Base-by-base conservation (phyloP, 2,797 vertebrate species). In the Simalia tracyae region DNA sequence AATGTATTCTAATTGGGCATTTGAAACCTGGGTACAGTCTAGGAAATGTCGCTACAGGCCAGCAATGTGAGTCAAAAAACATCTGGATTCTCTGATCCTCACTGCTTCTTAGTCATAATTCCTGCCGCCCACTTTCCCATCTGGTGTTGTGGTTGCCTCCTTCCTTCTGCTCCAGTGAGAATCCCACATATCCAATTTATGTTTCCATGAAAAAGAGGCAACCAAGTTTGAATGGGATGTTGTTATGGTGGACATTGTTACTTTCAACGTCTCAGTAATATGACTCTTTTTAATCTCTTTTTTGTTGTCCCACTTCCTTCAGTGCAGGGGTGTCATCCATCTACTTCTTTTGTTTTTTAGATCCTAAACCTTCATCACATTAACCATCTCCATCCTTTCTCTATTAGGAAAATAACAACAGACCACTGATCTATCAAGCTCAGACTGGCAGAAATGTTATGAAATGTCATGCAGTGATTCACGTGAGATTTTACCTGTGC, bases 1-100 rank as follows among this genome's bases (percentile, higher is more conserved):
- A 86, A 54, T 91, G 66, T 8, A 68, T 26, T 86, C 46, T 31
- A 86, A 86, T 2, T 19, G n/a, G 6, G n/a, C 46, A 64, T 28
- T 90, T 46, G 90, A 61, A 91, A 57, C 19, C n/a, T 36, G 76
- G 36, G 31, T 36, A 57, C 15, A 85, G 50, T 84, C 60, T 84
- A 42, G 12, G 66, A 89, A 89, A 54, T 89, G 81, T 56, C 86
- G 81, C 42, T 66, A 17, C 89, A 66, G 36, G 81, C 87, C 46
- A 89, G 10, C 3, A 59, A 89, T 0, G 6, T 85, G 76, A 92
- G 60, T 85, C 87, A 89, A 24, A 89, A 64, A 89, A 89, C 91
- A 92, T 92, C 87, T 92, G 87, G 91, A 86, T 76, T 89, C 31
- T 24, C 87, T 64, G 22, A 89, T 68, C 31, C 84, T 59, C 24